Conservation (phyloP, 1,140 invertebrate species). For the Mactra quadrangularis region DNA sequence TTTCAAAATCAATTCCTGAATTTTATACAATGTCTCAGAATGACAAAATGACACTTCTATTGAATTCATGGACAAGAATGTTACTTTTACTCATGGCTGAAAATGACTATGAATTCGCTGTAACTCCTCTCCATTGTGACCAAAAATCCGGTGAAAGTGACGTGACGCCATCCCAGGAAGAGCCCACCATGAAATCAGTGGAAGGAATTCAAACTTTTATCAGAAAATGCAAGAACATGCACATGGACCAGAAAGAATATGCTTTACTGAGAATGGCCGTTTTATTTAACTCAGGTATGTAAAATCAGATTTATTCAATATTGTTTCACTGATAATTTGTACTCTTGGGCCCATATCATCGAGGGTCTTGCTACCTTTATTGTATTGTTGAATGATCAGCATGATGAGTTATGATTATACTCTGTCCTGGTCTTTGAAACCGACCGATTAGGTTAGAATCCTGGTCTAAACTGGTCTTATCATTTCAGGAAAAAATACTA, state of each 20-base stretch:
- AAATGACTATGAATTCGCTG: conserved; percentile 82
- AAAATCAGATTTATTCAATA: background rate
- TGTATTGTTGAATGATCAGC: too few relatives aligned
- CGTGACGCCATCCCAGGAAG: conserved; percentile 67
- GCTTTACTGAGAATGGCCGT: conserved; percentile 80
- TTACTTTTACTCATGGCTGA: conserved; percentile 82
- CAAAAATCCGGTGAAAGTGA: conserved; percentile 26
- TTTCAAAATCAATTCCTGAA: conserved; percentile 80
- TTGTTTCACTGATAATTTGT: too few relatives aligned
- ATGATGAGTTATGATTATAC: too few relatives aligned
- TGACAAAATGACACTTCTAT: conserved; percentile 80
- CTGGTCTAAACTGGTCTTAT: too few relatives aligned
- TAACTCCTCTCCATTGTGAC: conserved; percentile 74
- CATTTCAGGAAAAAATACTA: too few relatives aligned
- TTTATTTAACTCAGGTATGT: conserved; percentile 81
- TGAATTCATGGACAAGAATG: conserved; percentile 80
- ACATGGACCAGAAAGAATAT: conserved; percentile 80
- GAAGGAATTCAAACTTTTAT: conserved; percentile 81
- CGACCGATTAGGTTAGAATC: too few relatives aligned
- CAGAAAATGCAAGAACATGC: conserved; percentile 80
- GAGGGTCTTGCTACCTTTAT: too few relatives aligned
- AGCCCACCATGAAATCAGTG: conserved; percentile 82
- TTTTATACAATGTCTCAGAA: conserved; percentile 78
- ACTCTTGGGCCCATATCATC: too few relatives aligned
- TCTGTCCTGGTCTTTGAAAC: too few relatives aligned